phyloP scores from a whole-genome alignment of 2,888 invertebrate genomes.

The Chymomyza amoena region DNA sequence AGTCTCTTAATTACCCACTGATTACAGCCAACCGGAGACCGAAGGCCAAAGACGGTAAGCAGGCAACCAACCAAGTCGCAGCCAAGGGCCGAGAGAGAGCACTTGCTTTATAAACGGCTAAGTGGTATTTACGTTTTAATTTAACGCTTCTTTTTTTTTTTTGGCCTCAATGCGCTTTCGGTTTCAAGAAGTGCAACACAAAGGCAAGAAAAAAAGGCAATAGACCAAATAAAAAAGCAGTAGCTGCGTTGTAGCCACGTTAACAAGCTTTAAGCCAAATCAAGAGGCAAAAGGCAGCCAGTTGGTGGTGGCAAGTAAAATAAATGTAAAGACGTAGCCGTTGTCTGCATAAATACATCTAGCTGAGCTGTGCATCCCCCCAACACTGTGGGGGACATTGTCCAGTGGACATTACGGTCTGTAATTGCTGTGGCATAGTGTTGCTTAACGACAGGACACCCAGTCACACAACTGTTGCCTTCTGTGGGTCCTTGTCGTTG shows the following conservation, averaged over 20 bases:
- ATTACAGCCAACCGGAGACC: conserved; percentile 51
- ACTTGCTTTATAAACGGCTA: conserved; percentile 70
- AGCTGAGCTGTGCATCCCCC: not conserved
- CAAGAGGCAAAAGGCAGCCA: conserved; percentile 33
- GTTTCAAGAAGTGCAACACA: conserved; percentile 64
- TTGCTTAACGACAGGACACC: conserved; percentile 49
- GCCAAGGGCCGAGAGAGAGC: conserved; percentile 28
- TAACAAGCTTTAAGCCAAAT: conserved; percentile 55
- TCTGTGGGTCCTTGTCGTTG: conserved; percentile 17
- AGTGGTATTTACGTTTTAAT: conserved; percentile 77
- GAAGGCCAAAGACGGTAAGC: not conserved
- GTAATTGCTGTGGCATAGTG: conserved; percentile 59
- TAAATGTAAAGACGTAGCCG: not conserved
- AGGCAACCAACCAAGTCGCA: not conserved
- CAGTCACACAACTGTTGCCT: conserved; percentile 37
- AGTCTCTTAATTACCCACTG: conserved; percentile 66
- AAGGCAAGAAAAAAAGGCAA: conserved; percentile 26
- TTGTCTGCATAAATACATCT: conserved; percentile 5
- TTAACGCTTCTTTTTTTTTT: conserved; percentile 72
- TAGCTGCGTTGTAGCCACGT: conserved; percentile 42
- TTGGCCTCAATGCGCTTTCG: conserved; percentile 57
- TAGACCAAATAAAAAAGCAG: conserved; percentile 24
- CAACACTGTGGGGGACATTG: not conserved
- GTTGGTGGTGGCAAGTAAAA: conserved; percentile 8
- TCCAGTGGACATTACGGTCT: conserved; percentile 55